Evolutionary conservation across 2,797 vertebrate genomes (phyloP), one percentile per base, ranked within the genome.

Genomic region (Sebastes matsubarae): DNA sequence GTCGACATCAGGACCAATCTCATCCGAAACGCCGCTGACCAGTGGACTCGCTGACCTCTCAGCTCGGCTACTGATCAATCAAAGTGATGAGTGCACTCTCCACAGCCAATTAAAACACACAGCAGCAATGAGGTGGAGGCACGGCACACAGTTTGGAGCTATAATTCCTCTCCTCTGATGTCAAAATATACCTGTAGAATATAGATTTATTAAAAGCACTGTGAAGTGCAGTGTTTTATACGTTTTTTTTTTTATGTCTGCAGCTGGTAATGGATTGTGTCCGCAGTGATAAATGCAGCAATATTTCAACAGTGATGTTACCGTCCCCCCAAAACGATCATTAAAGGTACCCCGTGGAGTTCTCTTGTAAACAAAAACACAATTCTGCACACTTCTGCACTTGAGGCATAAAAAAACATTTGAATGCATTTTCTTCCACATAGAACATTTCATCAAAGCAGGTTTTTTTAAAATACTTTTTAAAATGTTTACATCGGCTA

Each of bases 11-110:
- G 80, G 79, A 83, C 75, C 42, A 1, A 70, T 74, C 83, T 75
- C 69, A 72, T 86, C 80, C 83, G 84, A 60, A 29, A 50, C 70
- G 38, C 24, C 14, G 9, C 83, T 88, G 89, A 93, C 89, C 91
- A 65, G 68, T 57, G 79, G 80, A 89, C 85, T 74, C 24, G 0
- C 63, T 71, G 88, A 91, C 91, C 91, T 69, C 81, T 42, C 38
- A 2, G 68, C 75, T 63, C 73, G 18, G 50, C 68, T 29, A 36
- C 74, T 59, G 82, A 93, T 94, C 88, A 88, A 70, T 92, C 89
- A 88, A 42, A 65, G 46, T 6, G 71, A 79, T 75, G 67, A 24
- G 57, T 55, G 6, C 16, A 9, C 20, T 5, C 42, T 34, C 29
- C 16, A 22, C 20, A 29, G 50, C 38, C 38, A 63, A 30, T 82